These are phyloP conservation scores for Drosophila meridiana DNA, from an alignment of 2,888 invertebrate species.

Conservation along the genomic window DNA sequence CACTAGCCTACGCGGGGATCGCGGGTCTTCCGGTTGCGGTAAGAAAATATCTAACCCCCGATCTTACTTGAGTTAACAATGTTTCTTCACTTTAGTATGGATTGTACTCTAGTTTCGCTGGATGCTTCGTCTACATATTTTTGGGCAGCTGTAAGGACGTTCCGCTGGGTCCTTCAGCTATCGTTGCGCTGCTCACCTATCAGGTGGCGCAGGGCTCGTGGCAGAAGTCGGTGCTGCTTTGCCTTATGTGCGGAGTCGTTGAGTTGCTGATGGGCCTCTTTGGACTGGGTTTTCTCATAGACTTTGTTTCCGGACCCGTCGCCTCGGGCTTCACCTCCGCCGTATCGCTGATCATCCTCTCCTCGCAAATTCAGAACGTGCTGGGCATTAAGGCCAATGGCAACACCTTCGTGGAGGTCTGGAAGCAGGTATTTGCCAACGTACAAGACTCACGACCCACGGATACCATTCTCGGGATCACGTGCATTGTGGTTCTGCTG, in stretches of 20 bases:
- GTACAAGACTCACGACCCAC: conserved; percentile 88
- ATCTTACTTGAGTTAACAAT: neutral
- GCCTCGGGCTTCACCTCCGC: conserved; percentile 96
- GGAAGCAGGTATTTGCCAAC: conserved; percentile 90
- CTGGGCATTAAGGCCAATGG: conserved; percentile 90
- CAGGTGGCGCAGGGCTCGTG: conserved; percentile 89
- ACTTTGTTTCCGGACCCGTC: conserved; percentile 95
- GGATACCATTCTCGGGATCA: conserved; percentile 91
- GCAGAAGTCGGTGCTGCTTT: conserved; percentile 89
- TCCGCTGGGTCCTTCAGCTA: conserved; percentile 96
- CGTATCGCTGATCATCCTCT: conserved; percentile 94
- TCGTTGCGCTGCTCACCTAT: conserved; percentile 93
- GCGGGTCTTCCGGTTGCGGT: conserved; percentile 91
- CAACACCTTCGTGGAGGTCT: conserved; percentile 91
- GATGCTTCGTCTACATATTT: conserved; percentile 95
- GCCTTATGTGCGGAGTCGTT: conserved; percentile 90
- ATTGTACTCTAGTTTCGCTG: conserved; percentile 96
- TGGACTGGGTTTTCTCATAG: conserved; percentile 94
- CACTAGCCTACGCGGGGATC: conserved; percentile 92
- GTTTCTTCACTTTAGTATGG: conserved; percentile 89
- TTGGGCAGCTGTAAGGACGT: conserved; percentile 97
- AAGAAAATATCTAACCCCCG: conserved; percentile 42
- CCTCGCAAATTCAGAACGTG: conserved; percentile 94
- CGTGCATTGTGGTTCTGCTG: conserved; percentile 91
- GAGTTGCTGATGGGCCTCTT: conserved; percentile 93